Evolutionary conservation across 2,888 invertebrate species (phyloP).

Genomic region (Iselma pallidipennis): DNA sequence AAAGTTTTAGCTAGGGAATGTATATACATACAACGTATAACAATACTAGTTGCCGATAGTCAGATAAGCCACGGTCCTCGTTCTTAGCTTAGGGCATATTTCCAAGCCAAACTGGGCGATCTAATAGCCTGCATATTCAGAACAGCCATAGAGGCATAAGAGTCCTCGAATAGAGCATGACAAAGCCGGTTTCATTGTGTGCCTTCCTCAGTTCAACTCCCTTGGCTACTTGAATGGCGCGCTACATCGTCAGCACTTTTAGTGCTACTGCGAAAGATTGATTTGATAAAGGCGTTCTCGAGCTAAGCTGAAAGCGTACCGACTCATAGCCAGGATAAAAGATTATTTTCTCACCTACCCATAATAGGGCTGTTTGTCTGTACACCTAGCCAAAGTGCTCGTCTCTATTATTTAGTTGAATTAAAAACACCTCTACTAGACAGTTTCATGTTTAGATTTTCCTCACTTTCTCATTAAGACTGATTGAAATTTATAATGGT

Average conservation of each 20-base stretch:
- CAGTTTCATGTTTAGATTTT: too few relatives aligned
- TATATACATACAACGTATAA: not conserved
- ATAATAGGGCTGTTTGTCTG: slow-evolving; percentile 27
- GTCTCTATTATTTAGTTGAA: slow-evolving; percentile 9
- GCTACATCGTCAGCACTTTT: slow-evolving; percentile 54
- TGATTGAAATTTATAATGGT: too few relatives aligned
- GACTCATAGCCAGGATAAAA: slow-evolving; percentile 37
- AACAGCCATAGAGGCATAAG: slow-evolving; percentile 35
- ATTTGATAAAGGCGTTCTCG: slow-evolving; percentile 54
- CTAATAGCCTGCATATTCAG: slow-evolving; percentile 40
- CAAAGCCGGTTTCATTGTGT: slow-evolving; percentile 49
- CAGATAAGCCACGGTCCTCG: not conserved
- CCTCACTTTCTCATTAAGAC: too few relatives aligned
- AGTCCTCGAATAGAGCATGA: slow-evolving; percentile 47
- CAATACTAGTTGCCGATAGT: not conserved
- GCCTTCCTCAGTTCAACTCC: slow-evolving; percentile 29
- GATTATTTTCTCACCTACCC: slow-evolving; percentile 39
- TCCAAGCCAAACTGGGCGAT: slow-evolving; percentile 16
- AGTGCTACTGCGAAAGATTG: slow-evolving; percentile 52
- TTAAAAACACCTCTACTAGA: too few relatives aligned
- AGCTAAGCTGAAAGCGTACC: slow-evolving; percentile 42
- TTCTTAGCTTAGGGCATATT: slow-evolving; percentile 5
- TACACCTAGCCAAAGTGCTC: slow-evolving; percentile 14
- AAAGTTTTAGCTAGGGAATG: too few relatives aligned
- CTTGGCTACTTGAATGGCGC: slow-evolving; percentile 49